Evolutionary conservation across 2,888 invertebrate species (phyloP).

Genomic region (Heliconius aoede): DNA sequence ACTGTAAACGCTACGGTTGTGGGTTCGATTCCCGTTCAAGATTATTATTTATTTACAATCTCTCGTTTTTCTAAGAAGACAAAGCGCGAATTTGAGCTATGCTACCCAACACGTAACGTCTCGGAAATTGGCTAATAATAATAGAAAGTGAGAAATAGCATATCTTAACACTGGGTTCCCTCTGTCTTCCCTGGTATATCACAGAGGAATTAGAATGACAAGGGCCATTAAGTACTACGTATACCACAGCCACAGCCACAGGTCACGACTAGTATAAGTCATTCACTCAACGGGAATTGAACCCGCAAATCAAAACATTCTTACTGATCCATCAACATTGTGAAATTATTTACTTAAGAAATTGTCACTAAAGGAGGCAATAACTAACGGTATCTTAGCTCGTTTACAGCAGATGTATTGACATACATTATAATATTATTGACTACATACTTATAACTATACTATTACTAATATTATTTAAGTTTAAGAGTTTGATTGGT

Average conservation of each 20-base stretch:
- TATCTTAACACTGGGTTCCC: not conserved
- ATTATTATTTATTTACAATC: not conserved
- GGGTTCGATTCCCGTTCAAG: not conserved
- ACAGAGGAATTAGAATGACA: no score
- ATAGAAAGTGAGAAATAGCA: not conserved
- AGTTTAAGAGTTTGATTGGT: no score
- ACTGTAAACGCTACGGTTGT: not conserved
- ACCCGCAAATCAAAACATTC: no score
- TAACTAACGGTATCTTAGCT: constrained; percentile 20
- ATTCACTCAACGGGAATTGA: no score
- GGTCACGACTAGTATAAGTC: no score
- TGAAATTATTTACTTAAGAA: constrained; percentile 16
- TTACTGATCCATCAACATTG: not conserved
- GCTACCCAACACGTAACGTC: not conserved
- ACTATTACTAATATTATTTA: no score
- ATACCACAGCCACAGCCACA: no score
- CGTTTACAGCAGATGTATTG: constrained; percentile 18
- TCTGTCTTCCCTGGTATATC: not conserved
- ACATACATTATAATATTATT: constrained; percentile 11
- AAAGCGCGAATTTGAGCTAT: not conserved
- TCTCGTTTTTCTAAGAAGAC: not conserved
- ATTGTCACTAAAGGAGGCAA: constrained; percentile 12
- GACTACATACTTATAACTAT: no score
- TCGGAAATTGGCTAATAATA: not conserved
- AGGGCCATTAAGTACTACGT: no score